Evolutionary conservation across 2,797 vertebrate species (phyloP).

Genomic region (Oreortyx pictus): DNA sequence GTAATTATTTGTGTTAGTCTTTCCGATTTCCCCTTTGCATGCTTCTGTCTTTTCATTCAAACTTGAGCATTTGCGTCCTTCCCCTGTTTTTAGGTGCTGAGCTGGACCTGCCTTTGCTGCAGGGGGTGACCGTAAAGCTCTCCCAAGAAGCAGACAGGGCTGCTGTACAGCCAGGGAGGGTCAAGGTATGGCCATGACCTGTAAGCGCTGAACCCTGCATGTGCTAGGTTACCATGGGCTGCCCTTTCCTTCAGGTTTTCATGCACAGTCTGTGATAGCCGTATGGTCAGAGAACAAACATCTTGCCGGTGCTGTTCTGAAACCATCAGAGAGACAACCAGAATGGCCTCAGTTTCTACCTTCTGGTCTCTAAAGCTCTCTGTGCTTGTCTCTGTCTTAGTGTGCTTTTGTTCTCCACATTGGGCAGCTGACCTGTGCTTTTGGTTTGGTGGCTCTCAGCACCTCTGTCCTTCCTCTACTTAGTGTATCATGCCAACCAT

Average conservation of each 20-base stretch:
- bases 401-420: not conserved
- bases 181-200: not conserved
- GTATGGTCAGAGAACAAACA: not conserved
- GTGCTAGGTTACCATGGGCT: accelerated
- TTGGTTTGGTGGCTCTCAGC: not conserved
- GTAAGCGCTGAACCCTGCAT: not conserved
- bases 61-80: not conserved
- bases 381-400: not conserved
- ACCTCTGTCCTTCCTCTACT: not conserved
- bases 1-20: not conserved
- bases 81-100: not conserved
- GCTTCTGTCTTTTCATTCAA: not conserved
- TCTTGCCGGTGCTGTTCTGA: not conserved
- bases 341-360: not conserved
- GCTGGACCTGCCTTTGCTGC: not conserved
- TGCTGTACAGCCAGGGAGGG: not conserved
- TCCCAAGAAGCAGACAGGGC: not conserved
- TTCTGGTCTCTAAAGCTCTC: not conserved
- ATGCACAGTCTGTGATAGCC: not conserved
- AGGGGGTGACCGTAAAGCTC: not conserved
- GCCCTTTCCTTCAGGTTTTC: not conserved
- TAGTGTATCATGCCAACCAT: not conserved
- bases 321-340: not conserved
- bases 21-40: not conserved
- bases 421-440: not conserved